These are phyloP conservation scores for Drosophila kuntzei DNA, from an alignment of 2,888 invertebrate species.

Conservation along the genomic window DNA sequence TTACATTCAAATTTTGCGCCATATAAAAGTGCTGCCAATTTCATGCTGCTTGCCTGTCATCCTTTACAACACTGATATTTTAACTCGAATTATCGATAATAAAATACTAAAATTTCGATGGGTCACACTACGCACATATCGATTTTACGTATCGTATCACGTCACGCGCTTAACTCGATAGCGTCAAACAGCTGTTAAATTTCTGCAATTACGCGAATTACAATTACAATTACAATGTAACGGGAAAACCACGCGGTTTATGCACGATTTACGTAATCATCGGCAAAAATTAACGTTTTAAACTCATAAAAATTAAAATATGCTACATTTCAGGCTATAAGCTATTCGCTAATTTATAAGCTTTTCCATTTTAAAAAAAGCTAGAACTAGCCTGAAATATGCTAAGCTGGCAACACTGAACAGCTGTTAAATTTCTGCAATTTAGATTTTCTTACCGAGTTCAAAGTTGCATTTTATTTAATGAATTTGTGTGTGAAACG, in stretches of 20 bases:
- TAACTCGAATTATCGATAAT: constrained; percentile 3
- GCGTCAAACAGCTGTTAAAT: constrained; percentile 37
- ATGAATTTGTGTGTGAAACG: constrained; percentile 54
- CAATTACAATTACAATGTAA: no score
- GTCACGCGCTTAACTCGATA: constrained; percentile 16
- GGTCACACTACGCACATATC: not conserved
- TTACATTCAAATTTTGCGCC: constrained; percentile 5
- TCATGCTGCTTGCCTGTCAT: not conserved
- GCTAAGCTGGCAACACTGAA: no score
- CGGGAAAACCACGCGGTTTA: no score
- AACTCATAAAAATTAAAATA: no score
- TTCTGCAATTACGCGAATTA: constrained; percentile 52
- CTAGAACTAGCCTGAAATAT: no score
- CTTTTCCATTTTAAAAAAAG: no score
- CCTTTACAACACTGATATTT: not conserved
- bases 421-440: constrained; percentile 47
- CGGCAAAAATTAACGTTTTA: no score
- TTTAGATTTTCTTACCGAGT: constrained; percentile 49
- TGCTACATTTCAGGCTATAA: no score
- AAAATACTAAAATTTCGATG: not conserved
- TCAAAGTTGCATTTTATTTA: constrained; percentile 51
- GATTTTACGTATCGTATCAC: not conserved
- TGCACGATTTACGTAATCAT: no score
- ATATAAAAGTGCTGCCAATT: constrained; percentile 11
- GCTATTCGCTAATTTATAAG: no score